A percentile compares a stretch with the other conserved stretches of the same genome.
Evolutionary conservation across 1,140 invertebrate species (phyloP).

Genomic region (Meloidogyne floridensis): DNA sequence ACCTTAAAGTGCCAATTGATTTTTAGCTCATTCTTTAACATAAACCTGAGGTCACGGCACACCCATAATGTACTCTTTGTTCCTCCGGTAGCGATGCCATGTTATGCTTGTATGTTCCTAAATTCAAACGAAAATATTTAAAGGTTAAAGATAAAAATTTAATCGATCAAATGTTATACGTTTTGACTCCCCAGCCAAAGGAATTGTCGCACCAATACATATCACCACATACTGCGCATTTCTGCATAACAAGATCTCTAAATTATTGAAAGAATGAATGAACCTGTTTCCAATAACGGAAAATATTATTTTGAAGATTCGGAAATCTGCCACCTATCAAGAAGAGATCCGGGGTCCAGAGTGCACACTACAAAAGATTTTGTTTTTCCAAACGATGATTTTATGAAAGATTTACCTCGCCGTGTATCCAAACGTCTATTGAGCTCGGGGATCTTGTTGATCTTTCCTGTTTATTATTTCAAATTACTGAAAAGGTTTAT

Average conservation of each 20-base stretch:
- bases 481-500: too few relatives aligned
- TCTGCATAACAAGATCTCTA: background rate
- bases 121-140: too few relatives aligned
- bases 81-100: too few relatives aligned
- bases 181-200: background rate
- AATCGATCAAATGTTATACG: too few relatives aligned
- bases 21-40: background rate
- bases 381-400: background rate
- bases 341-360: constrained; percentile 20
- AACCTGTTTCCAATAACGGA: constrained; percentile 24
- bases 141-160: too few relatives aligned
- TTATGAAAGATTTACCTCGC: background rate
- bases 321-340: constrained; percentile 22
- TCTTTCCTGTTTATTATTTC: too few relatives aligned
- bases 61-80: background rate
- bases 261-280: too few relatives aligned
- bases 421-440: constrained; percentile 25
- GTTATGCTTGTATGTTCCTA: too few relatives aligned
- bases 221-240: background rate
- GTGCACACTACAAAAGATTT: constrained; percentile 14
- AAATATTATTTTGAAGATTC: constrained; percentile 17
- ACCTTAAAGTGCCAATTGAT: background rate
- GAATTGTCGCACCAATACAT: background rate
- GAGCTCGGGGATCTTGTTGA: background rate
- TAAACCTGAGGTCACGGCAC: too few relatives aligned